Percentiles rank a stretch among this genome's conserved stretches.
phyloP scores from a whole-genome alignment of 2,113 vertebrate species.

The Salvelinus fontinalis region DNA sequence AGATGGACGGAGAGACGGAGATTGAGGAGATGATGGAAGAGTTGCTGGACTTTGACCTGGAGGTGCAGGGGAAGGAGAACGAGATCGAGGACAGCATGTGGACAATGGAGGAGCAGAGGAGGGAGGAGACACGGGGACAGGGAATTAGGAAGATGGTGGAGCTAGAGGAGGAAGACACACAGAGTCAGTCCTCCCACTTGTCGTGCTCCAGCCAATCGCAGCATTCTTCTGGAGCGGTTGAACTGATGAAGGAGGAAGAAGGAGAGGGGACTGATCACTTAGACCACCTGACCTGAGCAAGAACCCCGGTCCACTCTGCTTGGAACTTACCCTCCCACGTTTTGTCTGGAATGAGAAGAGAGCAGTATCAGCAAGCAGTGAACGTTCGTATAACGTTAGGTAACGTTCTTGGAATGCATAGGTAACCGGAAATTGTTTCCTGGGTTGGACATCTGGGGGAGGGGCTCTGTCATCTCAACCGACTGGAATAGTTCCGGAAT shows the following conservation, averaged over 20 bases:
- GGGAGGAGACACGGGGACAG: constrained; percentile 53
- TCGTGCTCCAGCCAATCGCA: constrained; percentile 76
- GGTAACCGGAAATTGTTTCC: neutral
- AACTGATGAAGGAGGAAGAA: constrained; percentile 50
- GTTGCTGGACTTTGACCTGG: constrained; percentile 76
- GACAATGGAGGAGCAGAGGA: constrained; percentile 67
- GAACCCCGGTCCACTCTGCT: constrained; percentile 6
- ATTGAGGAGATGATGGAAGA: constrained; percentile 82
- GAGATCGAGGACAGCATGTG: constrained; percentile 77
- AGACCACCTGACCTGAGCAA: constrained; percentile 69
- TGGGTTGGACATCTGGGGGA: neutral
- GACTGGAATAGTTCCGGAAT: neutral
- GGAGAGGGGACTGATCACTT: constrained; percentile 56
- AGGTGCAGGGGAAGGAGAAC: constrained; percentile 69
- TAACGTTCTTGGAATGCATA: neutral
- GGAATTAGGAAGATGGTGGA: constrained; percentile 50
- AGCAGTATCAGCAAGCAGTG: constrained; percentile 1
- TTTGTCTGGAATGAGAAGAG: constrained; percentile 29
- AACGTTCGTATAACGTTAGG: neutral
- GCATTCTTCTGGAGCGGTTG: constrained; percentile 51
- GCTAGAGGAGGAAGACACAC: constrained; percentile 68
- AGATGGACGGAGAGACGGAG: constrained; percentile 74
- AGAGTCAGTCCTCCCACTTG: constrained; percentile 68
- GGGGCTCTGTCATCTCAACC: neutral
- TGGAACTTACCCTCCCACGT: constrained; percentile 34